Evolutionary conservation across 1,140 invertebrate species (phyloP), one percentile per base, ranked within the genome.

Genomic region (Ceratitis capitata): DNA sequence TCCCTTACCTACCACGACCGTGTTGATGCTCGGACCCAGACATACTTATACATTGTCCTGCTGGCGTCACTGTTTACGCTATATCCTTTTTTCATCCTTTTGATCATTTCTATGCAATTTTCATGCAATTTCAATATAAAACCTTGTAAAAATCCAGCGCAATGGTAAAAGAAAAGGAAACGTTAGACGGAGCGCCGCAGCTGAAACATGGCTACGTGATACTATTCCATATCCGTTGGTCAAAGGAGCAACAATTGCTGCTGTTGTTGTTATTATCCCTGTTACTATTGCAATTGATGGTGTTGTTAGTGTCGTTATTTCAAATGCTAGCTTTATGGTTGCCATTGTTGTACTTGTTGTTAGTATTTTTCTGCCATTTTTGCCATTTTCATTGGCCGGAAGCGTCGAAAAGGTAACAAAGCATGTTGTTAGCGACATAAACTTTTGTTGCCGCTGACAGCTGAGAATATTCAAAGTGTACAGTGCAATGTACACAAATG

Each of bases 401-500:
- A 83, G 82, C 82, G 26, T 83, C 23, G 82, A 83, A 83, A 83
- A 53, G 82, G 49, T 83, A 83, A 83, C 82, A 83, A 83, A 32
- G 82, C 45, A 51, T 83, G 82, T 83, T 45, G 82, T 83, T 83
- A 83, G 32, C 9, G 47, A 83, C 12, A 82, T 82, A 29, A 45
- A 82, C 42, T 83, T 51, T 53, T 53, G 29, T 32, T 83, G 82
- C 45, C 42, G 39, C 39, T 45, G 69, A 78, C 69, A 78, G 69
- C 69, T 78, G 69, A 23, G 69, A 16, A 42, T 74, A 74, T 74
- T 74, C 32, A 78, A 35, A 69, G 61, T 69, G 69, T 78, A n/a
- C n/a, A 23, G 39, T 19, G 5, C 53, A 56, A 5, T 56, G 5
- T 56, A 19, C n/a, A n/a, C n/a, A n/a, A n/a, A n/a, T n/a, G n/a